These are phyloP conservation scores for Delia radicum DNA, from an alignment of 1,140 invertebrate genomes.

Conservation along the genomic window DNA sequence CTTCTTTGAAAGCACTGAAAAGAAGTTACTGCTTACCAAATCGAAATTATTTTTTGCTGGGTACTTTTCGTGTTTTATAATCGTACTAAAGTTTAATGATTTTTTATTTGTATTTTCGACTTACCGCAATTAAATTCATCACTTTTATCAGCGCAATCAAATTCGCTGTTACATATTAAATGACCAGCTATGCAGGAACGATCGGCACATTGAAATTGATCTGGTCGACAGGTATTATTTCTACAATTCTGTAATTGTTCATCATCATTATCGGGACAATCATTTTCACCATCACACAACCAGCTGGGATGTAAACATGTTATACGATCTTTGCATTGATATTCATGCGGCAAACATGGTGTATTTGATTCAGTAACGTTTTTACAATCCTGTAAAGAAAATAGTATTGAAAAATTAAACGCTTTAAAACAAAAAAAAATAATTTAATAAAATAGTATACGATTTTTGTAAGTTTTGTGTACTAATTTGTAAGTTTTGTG, in stretches of 20 bases:
- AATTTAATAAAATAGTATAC: too few species aligned
- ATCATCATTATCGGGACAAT: conserved; percentile 81
- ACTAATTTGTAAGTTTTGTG: too few species aligned
- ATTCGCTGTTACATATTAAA: conserved; percentile 78
- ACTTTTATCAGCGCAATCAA: conserved; percentile 79
- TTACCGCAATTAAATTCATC: conserved; percentile 81
- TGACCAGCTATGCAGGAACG: conserved; percentile 79
- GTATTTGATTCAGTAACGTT: conserved; percentile 58
- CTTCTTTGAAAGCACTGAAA: too few species aligned
- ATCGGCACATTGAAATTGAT: conserved; percentile 83
- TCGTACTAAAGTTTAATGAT: too few species aligned
- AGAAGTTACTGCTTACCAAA: too few species aligned
- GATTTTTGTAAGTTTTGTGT: too few species aligned
- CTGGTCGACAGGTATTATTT: conserved; percentile 75
- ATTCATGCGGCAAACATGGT: conserved; percentile 70
- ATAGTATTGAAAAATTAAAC: background rate
- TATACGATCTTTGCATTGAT: conserved; percentile 79
- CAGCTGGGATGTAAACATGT: conserved; percentile 84
- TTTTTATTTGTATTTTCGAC: conserved; percentile 38
- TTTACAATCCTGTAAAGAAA: conserved; percentile 60
- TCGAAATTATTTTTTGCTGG: too few species aligned
- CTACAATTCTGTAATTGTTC: conserved; percentile 69
- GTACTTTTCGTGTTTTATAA: too few species aligned
- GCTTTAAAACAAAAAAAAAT: background rate
- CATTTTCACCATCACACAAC: conserved; percentile 83